Percentiles rank a stretch among this genome's conserved stretches.
phyloP scores from a whole-genome alignment of 2,113 vertebrate species.

The Fulmarus glacialis region DNA sequence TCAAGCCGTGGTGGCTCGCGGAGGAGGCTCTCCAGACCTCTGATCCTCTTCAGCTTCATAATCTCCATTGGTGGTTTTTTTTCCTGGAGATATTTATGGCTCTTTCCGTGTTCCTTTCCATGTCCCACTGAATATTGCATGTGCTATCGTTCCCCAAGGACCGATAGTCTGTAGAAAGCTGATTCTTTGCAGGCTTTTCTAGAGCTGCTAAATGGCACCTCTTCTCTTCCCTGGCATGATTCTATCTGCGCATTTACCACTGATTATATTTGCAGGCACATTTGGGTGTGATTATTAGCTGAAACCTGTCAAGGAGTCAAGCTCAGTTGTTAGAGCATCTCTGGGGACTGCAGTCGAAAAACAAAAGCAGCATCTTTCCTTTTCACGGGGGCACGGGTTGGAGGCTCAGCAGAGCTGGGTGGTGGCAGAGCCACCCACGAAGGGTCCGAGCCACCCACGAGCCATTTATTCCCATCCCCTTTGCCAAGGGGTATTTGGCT shows the following conservation, averaged over 20 bases:
- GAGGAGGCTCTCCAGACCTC: not conserved
- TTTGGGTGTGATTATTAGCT: not conserved
- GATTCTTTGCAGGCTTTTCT: not conserved
- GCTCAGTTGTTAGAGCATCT: not conserved
- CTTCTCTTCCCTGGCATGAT: not conserved
- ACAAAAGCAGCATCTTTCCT: not conserved
- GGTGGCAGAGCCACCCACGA: not conserved
- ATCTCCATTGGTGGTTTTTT: not conserved
- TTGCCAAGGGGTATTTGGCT: not conserved
- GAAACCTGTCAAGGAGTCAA: not conserved
- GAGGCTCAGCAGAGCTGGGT: not conserved
- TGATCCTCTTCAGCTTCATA: not conserved
- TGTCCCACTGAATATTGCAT: conserved; percentile 61
- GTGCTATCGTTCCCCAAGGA: not conserved
- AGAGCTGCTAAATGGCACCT: conserved; percentile 28
- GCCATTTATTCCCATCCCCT: not conserved
- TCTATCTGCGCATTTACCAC: not conserved
- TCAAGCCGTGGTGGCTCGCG: rapidly evolving
- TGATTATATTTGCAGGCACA: not conserved
- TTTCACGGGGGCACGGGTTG: rapidly evolving
- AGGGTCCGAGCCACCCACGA: not conserved
- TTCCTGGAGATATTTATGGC: not conserved
- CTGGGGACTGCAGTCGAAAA: not conserved
- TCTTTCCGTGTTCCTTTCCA: not conserved
- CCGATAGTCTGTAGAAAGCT: not conserved